These are phyloP conservation scores for Apis dorsata DNA, from an alignment of 1,140 invertebrate species.

Conservation along the genomic window DNA sequence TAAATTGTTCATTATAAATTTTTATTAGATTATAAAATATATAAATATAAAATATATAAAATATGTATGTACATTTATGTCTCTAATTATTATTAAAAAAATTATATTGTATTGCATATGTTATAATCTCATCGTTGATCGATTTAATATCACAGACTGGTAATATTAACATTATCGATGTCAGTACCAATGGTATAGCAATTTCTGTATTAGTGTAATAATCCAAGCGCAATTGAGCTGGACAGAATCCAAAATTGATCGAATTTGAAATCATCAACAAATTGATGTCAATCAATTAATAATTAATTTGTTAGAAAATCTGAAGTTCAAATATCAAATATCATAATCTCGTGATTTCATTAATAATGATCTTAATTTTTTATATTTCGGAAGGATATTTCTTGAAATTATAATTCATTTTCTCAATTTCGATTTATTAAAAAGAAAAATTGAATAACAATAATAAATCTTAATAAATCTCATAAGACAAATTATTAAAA, in stretches of 20 bases:
- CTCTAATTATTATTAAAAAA: not conserved
- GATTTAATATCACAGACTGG: not conserved
- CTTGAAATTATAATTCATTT: not conserved
- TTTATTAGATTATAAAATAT: no score
- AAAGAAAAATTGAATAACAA: not conserved
- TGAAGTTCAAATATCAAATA: not conserved
- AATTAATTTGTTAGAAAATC: constrained; percentile 5
- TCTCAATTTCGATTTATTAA: not conserved
- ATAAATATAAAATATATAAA: no score
- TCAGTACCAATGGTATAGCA: constrained; percentile 5
- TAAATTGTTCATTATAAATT: no score
- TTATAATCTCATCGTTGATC: not conserved
- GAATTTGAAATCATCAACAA: constrained; percentile 11
- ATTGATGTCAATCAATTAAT: constrained; percentile 23
- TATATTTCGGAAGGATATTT: not conserved
- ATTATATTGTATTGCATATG: not conserved
- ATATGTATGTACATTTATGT: no score
- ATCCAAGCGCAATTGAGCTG: constrained; percentile 15
- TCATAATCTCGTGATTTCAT: not conserved
- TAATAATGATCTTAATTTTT: not conserved
- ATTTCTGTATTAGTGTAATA: not conserved
- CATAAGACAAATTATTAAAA: no score
- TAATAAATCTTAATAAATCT: not conserved
- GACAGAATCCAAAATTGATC: constrained; percentile 22
- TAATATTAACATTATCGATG: constrained; percentile 35